Evolutionary conservation across 2,113 vertebrate genomes (phyloP).

Genomic region (Poicephalus gulielmi): DNA sequence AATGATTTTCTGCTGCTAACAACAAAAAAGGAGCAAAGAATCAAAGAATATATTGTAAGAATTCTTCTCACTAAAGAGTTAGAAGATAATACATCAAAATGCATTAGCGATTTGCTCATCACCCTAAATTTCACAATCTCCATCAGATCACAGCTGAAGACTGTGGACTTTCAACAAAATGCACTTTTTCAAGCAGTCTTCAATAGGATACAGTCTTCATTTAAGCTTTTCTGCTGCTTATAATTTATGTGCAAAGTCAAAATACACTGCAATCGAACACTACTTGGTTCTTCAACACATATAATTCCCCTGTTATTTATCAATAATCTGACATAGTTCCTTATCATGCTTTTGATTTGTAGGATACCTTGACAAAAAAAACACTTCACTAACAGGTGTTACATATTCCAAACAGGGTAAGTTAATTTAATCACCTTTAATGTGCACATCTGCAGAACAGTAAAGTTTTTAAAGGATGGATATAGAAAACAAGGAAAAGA

Average conservation of each 20-base stretch:
- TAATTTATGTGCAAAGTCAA: neutral
- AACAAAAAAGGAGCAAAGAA: neutral
- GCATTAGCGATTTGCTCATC: slow-evolving; percentile 34
- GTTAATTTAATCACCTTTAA: neutral
- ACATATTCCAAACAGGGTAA: neutral
- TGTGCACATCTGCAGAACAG: neutral
- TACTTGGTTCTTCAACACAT: neutral
- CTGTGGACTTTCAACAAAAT: neutral
- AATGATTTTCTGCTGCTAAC: slow-evolving; percentile 41
- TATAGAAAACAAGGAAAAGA: neutral
- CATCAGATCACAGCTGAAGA: neutral
- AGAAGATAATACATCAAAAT: slow-evolving; percentile 24
- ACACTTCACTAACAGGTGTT: neutral
- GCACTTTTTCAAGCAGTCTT: neutral
- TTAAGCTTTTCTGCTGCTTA: neutral
- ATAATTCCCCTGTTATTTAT: neutral
- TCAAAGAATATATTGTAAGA: slow-evolving; percentile 17
- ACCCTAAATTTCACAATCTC: slow-evolving; percentile 9
- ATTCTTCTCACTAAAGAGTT: slow-evolving; percentile 41
- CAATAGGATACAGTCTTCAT: neutral
- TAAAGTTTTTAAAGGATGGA: neutral
- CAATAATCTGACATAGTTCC: neutral
- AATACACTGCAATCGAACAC: neutral
- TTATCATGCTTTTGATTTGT: neutral
- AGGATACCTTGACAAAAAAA: neutral